phyloP scores from a whole-genome alignment of 1,140 invertebrate species.

The Drosophila lacertosa region DNA sequence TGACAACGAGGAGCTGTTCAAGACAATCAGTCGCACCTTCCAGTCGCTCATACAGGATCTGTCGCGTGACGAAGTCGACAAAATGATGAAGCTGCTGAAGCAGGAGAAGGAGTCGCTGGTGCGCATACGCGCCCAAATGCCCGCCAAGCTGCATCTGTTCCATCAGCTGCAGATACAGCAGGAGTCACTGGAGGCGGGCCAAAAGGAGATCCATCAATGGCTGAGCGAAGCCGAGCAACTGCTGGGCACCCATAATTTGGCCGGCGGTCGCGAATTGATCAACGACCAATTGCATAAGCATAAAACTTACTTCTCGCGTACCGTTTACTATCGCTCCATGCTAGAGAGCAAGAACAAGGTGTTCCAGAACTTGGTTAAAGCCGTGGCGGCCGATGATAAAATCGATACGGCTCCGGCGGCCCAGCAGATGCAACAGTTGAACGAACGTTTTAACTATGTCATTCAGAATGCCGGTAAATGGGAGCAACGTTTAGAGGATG shows the following conservation, averaged over 20 bases:
- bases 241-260: constrained; percentile 86
- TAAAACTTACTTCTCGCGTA: constrained; percentile 94
- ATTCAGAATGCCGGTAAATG: constrained; percentile 90
- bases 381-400: constrained; percentile 89
- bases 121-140: constrained; percentile 91
- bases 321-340: constrained; percentile 96
- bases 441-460: constrained; percentile 91
- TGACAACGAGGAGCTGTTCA: constrained; percentile 94
- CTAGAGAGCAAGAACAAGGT: constrained; percentile 97
- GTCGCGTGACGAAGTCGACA: constrained; percentile 94
- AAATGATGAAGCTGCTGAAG: constrained; percentile 95
- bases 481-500: constrained; percentile 92
- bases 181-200: constrained; percentile 94
- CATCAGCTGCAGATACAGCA: constrained; percentile 95
- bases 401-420: constrained; percentile 90
- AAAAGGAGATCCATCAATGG: constrained; percentile 94
- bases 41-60: constrained; percentile 95
- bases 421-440: constrained; percentile 90
- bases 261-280: constrained; percentile 89
- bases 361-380: constrained; percentile 93
- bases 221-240: constrained; percentile 92
- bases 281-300: constrained; percentile 91
- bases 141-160: constrained; percentile 91
- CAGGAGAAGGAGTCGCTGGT: constrained; percentile 95
- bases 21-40: constrained; percentile 94